Evolutionary conservation across 2,888 invertebrate species (phyloP).

Genomic region (Aleiodes testaceus): DNA sequence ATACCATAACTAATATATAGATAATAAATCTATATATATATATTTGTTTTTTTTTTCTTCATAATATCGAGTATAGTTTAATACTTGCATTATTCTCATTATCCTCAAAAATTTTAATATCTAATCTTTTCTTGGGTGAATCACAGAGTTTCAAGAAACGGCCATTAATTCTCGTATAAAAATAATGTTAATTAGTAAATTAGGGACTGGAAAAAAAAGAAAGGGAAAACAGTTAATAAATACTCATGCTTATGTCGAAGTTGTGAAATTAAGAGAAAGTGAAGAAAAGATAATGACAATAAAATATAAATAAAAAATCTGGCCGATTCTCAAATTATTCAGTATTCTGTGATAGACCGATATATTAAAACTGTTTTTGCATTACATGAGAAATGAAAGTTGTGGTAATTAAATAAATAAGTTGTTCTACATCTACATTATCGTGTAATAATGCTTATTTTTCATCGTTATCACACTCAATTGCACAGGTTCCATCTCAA

Average conservation of each 20-base stretch:
- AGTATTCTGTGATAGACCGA: conserved; percentile 54
- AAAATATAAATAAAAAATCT: conserved; percentile 46
- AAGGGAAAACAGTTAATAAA: conserved; percentile 51
- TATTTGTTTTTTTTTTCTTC: not conserved
- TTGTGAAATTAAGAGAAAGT: conserved; percentile 46
- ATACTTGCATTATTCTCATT: conserved; percentile 46
- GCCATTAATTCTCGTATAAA: conserved; percentile 45
- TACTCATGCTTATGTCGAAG: conserved; percentile 55
- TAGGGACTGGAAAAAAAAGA: conserved; percentile 43
- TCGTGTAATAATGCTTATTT: conserved; percentile 6
- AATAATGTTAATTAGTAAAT: conserved; percentile 14
- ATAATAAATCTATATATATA: conserved; percentile 44
- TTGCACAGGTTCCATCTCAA: conserved; percentile 47
- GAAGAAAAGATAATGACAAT: conserved; percentile 32
- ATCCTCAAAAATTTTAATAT: conserved; percentile 46
- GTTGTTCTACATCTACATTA: conserved; percentile 16
- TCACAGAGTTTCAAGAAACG: conserved; percentile 63
- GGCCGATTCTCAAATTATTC: conserved; percentile 60
- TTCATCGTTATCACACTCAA: conserved; percentile 26
- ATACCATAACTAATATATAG: conserved; percentile 51
- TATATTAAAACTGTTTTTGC: conserved; percentile 50
- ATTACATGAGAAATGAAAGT: conserved; percentile 57
- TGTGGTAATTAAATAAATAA: conserved; percentile 32
- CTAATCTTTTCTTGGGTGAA: conserved; percentile 47
- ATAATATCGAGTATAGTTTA: conserved; percentile 53